Evolutionary conservation across 2,797 vertebrate genomes (phyloP).

Genomic region (Menidia menidia): DNA sequence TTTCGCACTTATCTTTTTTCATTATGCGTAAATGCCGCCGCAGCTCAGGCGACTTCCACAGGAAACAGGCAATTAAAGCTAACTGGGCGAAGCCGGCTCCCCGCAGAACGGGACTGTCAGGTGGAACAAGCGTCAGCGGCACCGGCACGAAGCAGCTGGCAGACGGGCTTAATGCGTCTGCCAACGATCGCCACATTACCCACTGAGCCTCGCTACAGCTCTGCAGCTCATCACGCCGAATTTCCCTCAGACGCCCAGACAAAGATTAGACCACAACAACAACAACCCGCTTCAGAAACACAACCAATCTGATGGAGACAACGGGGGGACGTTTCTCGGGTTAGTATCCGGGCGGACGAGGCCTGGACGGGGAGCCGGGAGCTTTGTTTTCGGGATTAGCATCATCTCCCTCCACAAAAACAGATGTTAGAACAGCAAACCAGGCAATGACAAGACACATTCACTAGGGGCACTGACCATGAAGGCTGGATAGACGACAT

Average conservation of each 20-base stretch:
- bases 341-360: conserved; percentile 6
- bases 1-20: conserved; percentile 82
- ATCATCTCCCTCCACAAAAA: conserved; percentile 33
- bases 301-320: background rate
- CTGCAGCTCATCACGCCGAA: conserved; percentile 26
- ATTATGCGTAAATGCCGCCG: conserved; percentile 79
- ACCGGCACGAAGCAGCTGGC: conserved; percentile 73
- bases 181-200: conserved; percentile 62
- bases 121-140: conserved; percentile 76
- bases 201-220: conserved; percentile 49
- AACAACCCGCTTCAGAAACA: conserved; percentile 13
- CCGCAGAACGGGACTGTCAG: conserved; percentile 76
- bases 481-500: conserved; percentile 75
- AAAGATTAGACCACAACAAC: conserved; percentile 24
- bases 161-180: conserved; percentile 68
- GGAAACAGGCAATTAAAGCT: conserved; percentile 83
- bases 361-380: no score
- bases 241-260: conserved; percentile 23
- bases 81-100: conserved; percentile 79
- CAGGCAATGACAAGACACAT: conserved; percentile 28
- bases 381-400: background rate
- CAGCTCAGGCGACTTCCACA: conserved; percentile 76
- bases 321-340: background rate
- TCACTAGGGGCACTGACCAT: conserved; percentile 74
- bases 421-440: conserved; percentile 32